Base-by-base conservation (phyloP, 2,113 vertebrate genomes). In the Isurus oxyrinchus region DNA sequence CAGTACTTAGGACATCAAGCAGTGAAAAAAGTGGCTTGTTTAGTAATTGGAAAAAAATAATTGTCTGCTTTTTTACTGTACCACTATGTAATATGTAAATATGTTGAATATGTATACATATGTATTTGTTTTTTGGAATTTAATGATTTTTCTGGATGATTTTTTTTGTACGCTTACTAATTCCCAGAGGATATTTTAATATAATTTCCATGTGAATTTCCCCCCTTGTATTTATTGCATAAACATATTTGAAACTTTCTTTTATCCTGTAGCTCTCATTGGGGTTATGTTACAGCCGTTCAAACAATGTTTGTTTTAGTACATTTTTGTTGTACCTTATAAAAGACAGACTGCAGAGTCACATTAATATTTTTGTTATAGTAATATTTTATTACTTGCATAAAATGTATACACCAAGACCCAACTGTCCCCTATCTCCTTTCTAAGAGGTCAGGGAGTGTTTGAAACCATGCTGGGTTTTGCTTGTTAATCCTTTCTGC, bases 351-450 rank as follows among this genome's bases (percentile, higher is more conserved):
- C 98, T 98, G 98, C 98, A 98, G 99, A 99, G 99, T 99, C 98
- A 98, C 98, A 98, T 99, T 99, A 99, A 98, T 99, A 99, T 99
- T 99, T 99, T 99, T 99, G 99, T 99, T 99, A 99, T 99, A 99
- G 99, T 99, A 99, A 99, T 99, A 99, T 99, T 99, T 99, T 99
- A 99, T 99, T 99, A 99, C 99, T 99, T 98, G 98, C 99, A 99
- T 99, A 99, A 99, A 99, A 98, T 98, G 98, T 99, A 99, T 99
- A 99, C 98, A 98, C 98, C 72, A 99, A 98, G 98, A 98, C 97
- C 66, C 94, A 98, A 97, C 98, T 97, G 98, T 98, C 98, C 99
- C 98, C 97, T 99, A 99, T 99, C 98, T 98, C 99, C 97, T 98
- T 98, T 98, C 84, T 44, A 10, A 61, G 4, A 40, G 55, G 76